Percentiles rank a stretch among this genome's conserved stretches.
phyloP scores from a whole-genome alignment of 2,888 invertebrate species.

The Pandemis cinnamomeana region DNA sequence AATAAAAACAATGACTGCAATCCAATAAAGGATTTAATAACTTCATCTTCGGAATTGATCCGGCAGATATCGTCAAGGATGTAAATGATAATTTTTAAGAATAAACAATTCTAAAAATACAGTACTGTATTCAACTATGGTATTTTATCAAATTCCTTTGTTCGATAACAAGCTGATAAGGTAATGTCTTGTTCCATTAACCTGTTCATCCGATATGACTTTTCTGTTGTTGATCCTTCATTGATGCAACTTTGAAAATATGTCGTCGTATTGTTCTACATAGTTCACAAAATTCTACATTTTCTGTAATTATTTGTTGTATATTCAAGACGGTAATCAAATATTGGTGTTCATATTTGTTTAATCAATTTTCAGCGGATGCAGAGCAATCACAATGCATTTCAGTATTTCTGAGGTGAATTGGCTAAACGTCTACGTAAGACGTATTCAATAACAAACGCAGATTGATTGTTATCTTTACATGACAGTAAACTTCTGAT shows the following conservation, averaged over 20 bases:
- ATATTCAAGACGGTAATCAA: neutral
- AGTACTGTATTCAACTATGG: constrained; percentile 18
- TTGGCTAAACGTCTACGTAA: neutral
- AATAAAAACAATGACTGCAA: neutral
- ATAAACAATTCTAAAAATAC: constrained; percentile 23
- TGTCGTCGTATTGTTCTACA: neutral
- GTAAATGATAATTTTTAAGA: neutral
- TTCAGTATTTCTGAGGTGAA: neutral
- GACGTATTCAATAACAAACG: neutral
- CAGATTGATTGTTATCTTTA: neutral
- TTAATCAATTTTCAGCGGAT: neutral
- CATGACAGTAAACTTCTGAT: neutral
- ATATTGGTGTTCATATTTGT: neutral
- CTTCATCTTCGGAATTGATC: neutral
- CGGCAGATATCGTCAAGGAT: neutral
- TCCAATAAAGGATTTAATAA: neutral
- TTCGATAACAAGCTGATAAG: constrained; percentile 45
- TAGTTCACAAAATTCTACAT: neutral
- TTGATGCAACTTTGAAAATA: neutral
- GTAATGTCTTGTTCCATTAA: constrained; percentile 58
- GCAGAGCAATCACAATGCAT: neutral
- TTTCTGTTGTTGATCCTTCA: constrained; percentile 12
- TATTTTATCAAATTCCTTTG: constrained; percentile 36
- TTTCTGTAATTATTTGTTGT: neutral
- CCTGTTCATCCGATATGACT: constrained; percentile 44